Evolutionary conservation across 2,888 invertebrate genomes (phyloP).

Genomic region (Dromius quadrimaculatus): DNA sequence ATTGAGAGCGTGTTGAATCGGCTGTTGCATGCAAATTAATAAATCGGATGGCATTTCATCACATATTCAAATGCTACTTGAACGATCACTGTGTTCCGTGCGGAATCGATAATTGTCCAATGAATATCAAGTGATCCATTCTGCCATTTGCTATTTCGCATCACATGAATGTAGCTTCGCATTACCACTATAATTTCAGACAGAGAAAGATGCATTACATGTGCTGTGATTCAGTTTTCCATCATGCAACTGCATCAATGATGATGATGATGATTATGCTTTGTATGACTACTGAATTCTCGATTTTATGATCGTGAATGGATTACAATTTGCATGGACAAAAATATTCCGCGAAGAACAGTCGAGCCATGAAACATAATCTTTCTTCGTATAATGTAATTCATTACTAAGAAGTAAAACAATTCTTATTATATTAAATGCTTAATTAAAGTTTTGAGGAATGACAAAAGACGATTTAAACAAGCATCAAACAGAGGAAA

Average conservation of each 20-base stretch:
- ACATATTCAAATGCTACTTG: conserved; percentile 34
- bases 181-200: not conserved
- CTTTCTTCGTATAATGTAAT: conserved; percentile 37
- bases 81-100: not conserved
- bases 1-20: conserved; percentile 15
- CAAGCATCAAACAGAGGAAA: conserved; percentile 44
- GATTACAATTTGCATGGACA: not conserved
- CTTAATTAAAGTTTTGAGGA: conserved; percentile 26
- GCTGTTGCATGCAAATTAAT: conserved; percentile 26
- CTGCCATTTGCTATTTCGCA: conserved; percentile 9
- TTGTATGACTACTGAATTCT: not conserved
- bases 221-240: not conserved
- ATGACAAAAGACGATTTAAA: conserved; percentile 40
- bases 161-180: conserved; percentile 5
- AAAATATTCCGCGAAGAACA: not conserved
- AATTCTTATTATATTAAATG: conserved; percentile 17
- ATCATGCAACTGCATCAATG: too few species aligned
- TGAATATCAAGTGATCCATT: conserved; percentile 32
- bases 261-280: too few species aligned
- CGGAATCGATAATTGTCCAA: conserved; percentile 33
- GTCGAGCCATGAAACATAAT: conserved; percentile 13
- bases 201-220: not conserved
- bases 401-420: conserved; percentile 22
- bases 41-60: conserved; percentile 42
- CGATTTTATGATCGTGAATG: not conserved